Percentiles rank a stretch among this genome's conserved stretches.
Conservation (phyloP, 2,888 invertebrate genomes). For the Pristionchus entomophagus region DNA sequence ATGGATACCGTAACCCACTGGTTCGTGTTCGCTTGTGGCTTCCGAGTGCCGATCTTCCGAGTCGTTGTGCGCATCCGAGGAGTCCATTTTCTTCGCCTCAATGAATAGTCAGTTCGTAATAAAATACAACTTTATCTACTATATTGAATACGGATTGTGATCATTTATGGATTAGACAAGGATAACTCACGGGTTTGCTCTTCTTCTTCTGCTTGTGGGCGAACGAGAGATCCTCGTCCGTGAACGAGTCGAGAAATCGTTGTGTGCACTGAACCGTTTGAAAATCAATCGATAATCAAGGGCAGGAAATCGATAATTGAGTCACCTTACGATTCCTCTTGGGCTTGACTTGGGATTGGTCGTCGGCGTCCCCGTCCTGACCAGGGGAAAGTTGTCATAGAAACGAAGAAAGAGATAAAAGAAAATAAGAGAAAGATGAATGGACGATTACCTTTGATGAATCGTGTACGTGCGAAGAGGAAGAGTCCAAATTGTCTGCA, state of each 20-base stretch:
- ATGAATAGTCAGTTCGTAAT: neutral
- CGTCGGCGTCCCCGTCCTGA: constrained; percentile 33
- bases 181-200: neutral
- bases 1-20: neutral
- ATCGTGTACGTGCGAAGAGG: constrained; percentile 31
- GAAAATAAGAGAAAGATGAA: neutral
- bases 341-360: neutral
- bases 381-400: constrained; percentile 33
- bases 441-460: constrained; percentile 21
- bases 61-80: neutral
- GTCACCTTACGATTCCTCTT: constrained; percentile 29
- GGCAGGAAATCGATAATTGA: neutral
- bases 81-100: neutral
- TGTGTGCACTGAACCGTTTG: constrained; percentile 19
- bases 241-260: constrained; percentile 8
- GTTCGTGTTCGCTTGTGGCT: neutral
- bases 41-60: neutral
- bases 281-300: neutral
- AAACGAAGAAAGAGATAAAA: neutral
- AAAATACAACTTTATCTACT: neutral
- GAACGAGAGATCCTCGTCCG: neutral
- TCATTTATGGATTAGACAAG: neutral
- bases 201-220: constrained; percentile 30
- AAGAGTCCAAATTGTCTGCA: constrained; percentile 18
- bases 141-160: neutral